A percentile compares a stretch with the other conserved stretches of the same genome.
phyloP scores from a whole-genome alignment of 2,113 vertebrate genomes.

The Poeciliopsis retropinna region DNA sequence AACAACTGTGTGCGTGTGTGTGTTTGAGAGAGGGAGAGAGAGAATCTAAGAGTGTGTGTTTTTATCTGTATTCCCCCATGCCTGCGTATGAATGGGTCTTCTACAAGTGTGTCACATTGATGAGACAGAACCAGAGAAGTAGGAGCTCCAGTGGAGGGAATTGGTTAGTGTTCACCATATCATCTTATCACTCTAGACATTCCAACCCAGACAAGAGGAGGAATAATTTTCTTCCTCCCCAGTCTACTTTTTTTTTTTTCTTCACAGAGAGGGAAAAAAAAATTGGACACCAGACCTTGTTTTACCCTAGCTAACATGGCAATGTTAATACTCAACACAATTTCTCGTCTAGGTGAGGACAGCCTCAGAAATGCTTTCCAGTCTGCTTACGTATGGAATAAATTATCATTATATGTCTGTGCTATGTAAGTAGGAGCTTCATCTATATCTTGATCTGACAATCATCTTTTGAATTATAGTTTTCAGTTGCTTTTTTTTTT shows the following conservation, averaged over 20 bases:
- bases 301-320: too few relatives aligned
- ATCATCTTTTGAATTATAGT: neutral
- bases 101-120: slow-evolving; percentile 66
- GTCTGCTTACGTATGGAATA: too few relatives aligned
- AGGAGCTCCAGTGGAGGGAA: slow-evolving; percentile 32
- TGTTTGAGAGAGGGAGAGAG: slow-evolving; percentile 15
- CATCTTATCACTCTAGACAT: slow-evolving; percentile 33
- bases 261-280: neutral
- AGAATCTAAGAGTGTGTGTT: slow-evolving; percentile 37
- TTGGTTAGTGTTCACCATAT: slow-evolving; percentile 20
- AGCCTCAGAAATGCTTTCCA: too few relatives aligned
- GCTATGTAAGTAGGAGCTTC: too few relatives aligned
- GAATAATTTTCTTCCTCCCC: slow-evolving; percentile 6
- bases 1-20: slow-evolving; percentile 9
- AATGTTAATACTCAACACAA: too few relatives aligned
- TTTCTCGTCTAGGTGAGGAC: too few relatives aligned
- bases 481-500: neutral
- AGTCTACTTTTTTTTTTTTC: neutral
- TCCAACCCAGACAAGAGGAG: slow-evolving; percentile 23
- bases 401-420: too few relatives aligned
- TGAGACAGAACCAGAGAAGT: slow-evolving; percentile 67
- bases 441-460: neutral
- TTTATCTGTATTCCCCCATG: slow-evolving; percentile 22
- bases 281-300: too few relatives aligned
- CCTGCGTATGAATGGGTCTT: slow-evolving; percentile 15